A percentile compares a stretch with the other conserved stretches of the same genome.
These are phyloP conservation scores for Thalassoma bifasciatum DNA, from an alignment of 2,113 vertebrate genomes.

Conservation along the genomic window DNA sequence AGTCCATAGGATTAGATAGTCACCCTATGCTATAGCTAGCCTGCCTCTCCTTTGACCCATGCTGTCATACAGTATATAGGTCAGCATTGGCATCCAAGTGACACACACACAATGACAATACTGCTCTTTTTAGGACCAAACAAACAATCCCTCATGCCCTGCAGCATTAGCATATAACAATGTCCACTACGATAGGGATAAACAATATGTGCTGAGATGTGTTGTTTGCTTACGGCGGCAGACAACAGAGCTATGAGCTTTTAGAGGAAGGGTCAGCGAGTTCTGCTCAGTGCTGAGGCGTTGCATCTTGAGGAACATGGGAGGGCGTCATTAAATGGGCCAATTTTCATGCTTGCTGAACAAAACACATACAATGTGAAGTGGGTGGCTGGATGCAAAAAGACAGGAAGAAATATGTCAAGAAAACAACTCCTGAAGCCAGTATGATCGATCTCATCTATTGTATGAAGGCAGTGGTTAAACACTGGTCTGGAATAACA, in stretches of 20 bases:
- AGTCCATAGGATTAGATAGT: conserved; percentile 49
- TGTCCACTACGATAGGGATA: conserved; percentile 9
- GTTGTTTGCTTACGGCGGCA: conserved; percentile 50
- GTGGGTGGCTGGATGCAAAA: conserved; percentile 48
- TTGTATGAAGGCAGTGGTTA: not conserved
- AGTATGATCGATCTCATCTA: not conserved
- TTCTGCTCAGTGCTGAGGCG: conserved; percentile 13
- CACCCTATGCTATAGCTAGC: conserved; percentile 42
- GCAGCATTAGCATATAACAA: conserved; percentile 37
- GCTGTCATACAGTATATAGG: conserved; percentile 63
- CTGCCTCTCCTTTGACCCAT: conserved; percentile 57
- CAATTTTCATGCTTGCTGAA: conserved; percentile 78
- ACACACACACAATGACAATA: conserved; percentile 55
- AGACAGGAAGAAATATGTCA: conserved; percentile 69
- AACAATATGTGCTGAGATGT: conserved; percentile 18
- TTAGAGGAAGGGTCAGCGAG: conserved; percentile 38
- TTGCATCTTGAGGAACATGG: conserved; percentile 48
- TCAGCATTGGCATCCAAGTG: conserved; percentile 70
- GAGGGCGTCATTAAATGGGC: conserved; percentile 70
- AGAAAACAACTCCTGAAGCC: conserved; percentile 46
- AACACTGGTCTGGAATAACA: not conserved
- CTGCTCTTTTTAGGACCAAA: conserved; percentile 61
- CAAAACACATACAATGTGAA: conserved; percentile 70
- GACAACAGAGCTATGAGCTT: conserved; percentile 11
- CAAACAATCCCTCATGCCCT: conserved; percentile 37